Conservation (phyloP, 2,797 vertebrate genomes). For the Hypotaenidia philippensis region DNA sequence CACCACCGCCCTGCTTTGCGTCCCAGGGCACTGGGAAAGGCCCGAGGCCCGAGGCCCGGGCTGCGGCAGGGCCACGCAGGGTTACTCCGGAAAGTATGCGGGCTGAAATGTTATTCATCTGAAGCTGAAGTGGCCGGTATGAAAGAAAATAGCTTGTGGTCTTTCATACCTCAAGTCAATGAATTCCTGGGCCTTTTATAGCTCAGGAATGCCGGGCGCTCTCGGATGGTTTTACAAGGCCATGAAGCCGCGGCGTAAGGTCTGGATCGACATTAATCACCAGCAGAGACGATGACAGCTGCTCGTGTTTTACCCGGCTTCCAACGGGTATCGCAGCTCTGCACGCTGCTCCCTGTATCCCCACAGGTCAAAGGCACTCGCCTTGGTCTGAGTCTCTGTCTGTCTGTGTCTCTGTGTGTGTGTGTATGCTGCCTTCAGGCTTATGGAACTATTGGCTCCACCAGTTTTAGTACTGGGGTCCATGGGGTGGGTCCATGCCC, state of each 20-base stretch:
- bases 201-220: conserved; percentile 31
- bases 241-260: neutral
- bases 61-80: neutral
- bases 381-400: neutral
- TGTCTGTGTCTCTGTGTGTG: too few relatives aligned
- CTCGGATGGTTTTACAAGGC: conserved; percentile 3
- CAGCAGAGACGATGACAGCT: neutral
- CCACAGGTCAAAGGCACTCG: neutral
- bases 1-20: neutral
- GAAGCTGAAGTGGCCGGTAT: conserved; percentile 30
- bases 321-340: neutral
- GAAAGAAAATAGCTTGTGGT: conserved; percentile 66
- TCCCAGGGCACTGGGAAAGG: neutral
- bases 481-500: neutral
- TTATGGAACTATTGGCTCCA: neutral
- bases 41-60: neutral
- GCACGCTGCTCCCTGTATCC: neutral
- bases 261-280: conserved; percentile 22
- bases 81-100: conserved; percentile 37
- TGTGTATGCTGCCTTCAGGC: neutral
- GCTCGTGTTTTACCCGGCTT: neutral
- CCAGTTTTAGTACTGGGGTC: neutral
- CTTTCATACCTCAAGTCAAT: conserved; percentile 62
- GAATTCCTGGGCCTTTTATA: conserved; percentile 73
- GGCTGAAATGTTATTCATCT: conserved; percentile 46